Conservation (phyloP, 2,888 invertebrate species). For the Creontiades dilutus region DNA sequence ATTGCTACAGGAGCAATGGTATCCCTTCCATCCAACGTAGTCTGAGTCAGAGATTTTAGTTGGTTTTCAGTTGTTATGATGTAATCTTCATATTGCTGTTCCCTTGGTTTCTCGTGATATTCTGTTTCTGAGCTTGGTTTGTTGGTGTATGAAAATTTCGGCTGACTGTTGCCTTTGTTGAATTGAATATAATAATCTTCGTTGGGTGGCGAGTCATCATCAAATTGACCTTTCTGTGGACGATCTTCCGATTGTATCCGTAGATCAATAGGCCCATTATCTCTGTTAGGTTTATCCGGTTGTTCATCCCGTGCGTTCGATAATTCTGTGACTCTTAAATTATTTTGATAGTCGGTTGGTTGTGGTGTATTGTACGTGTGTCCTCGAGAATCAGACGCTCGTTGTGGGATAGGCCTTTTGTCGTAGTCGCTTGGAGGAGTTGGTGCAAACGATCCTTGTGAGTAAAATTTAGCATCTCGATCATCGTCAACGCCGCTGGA, state of each 20-base stretch:
- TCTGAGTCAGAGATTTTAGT: conserved; percentile 10
- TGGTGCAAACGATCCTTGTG: background rate
- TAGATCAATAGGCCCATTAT: conserved; percentile 1
- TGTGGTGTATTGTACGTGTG: background rate
- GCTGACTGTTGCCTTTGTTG: background rate
- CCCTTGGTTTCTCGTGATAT: background rate
- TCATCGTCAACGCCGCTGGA: background rate
- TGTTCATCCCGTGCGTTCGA: background rate
- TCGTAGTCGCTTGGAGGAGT: conserved; percentile 28
- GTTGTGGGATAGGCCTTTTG: background rate
- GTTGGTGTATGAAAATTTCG: background rate
- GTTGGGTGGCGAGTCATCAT: conserved; percentile 21
- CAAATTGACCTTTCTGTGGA: background rate
- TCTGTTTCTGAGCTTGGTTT: background rate
- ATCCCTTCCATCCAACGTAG: conserved; percentile 21
- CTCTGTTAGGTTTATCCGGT: conserved; percentile 19
- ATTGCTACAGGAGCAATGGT: background rate
- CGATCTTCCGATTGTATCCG: conserved; percentile 33
- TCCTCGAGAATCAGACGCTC: background rate
- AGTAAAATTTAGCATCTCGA: conserved; percentile 8
- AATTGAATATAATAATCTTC: conserved; percentile 25
- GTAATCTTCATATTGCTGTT: conserved; percentile 54
- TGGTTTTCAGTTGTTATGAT: conserved; percentile 52
- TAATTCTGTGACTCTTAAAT: conserved; percentile 26
- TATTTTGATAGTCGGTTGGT: conserved; percentile 30